Evolutionary conservation across 2,797 vertebrate species (phyloP).

Genomic region (Poeciliopsis paucimaculata): DNA sequence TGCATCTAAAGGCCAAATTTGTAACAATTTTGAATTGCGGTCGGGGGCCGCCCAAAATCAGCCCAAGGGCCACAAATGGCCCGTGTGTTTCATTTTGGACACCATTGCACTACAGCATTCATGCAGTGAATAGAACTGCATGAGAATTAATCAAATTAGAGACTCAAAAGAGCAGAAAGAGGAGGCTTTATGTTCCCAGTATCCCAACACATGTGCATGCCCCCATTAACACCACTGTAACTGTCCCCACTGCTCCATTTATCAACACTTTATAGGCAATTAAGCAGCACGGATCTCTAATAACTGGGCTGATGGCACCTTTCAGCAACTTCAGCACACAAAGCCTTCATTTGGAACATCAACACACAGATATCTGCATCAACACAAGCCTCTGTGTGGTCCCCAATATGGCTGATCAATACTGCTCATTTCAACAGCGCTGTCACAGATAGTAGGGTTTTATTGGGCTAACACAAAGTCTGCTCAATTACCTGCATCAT

Average conservation of each 20-base stretch:
- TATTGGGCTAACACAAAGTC: conserved; percentile 19
- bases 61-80: too few relatives aligned
- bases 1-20: too few relatives aligned
- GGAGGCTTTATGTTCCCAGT: conserved; percentile 1
- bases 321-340: conserved; percentile 28
- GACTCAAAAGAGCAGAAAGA: conserved; percentile 15
- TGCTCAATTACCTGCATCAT: conserved; percentile 27
- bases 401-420: conserved; percentile 26
- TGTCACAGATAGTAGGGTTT: conserved; percentile 39
- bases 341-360: conserved; percentile 23
- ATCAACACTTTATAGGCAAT: conserved; percentile 77
- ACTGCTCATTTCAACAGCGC: conserved; percentile 17
- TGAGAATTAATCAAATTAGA: conserved; percentile 20
- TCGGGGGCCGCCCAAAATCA: too few relatives aligned
- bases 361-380: conserved; percentile 15
- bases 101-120: not conserved
- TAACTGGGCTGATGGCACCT: conserved; percentile 36
- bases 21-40: too few relatives aligned
- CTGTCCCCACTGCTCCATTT: conserved; percentile 62
- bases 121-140: conserved; percentile 16
- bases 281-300: conserved; percentile 62
- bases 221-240: conserved; percentile 62
- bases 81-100: too few relatives aligned
- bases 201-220: conserved; percentile 20
- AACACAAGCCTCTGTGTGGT: not conserved